Evolutionary conservation across 2,888 invertebrate species (phyloP).

Genomic region (Sesia bembeciformis): DNA sequence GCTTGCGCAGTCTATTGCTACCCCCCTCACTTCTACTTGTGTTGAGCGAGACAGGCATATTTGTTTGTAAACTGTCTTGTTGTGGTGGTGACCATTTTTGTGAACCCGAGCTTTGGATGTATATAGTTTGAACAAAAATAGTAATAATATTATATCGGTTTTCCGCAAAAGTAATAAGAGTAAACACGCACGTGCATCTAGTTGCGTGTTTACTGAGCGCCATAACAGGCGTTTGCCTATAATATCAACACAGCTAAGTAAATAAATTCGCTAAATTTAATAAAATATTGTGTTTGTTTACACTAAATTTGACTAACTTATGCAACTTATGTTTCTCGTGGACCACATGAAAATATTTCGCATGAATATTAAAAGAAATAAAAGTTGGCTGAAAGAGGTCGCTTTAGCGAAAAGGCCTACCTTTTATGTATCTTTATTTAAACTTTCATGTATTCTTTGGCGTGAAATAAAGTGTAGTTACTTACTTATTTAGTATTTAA

Average conservation of each 20-base stretch:
- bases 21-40: constrained; percentile 26
- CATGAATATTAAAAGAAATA: too few relatives aligned
- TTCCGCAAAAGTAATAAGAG: neutral
- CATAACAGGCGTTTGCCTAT: neutral
- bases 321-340: too few relatives aligned
- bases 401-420: too few relatives aligned
- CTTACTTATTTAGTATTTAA: too few relatives aligned
- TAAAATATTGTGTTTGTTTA: too few relatives aligned
- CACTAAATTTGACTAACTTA: too few relatives aligned
- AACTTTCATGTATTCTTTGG: too few relatives aligned
- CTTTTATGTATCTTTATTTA: too few relatives aligned
- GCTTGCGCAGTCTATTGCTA: constrained; percentile 19
- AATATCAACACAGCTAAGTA: neutral
- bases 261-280: neutral
- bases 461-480: too few relatives aligned
- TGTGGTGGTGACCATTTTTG: constrained; percentile 16
- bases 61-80: constrained; percentile 56
- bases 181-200: neutral
- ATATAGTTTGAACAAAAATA: neutral
- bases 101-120: constrained; percentile 4
- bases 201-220: neutral
- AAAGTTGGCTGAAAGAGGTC: too few relatives aligned
- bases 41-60: constrained; percentile 35
- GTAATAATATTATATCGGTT: neutral
- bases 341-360: too few relatives aligned